These are phyloP conservation scores for Diceros bicornis DNA, from an alignment of 2,797 vertebrate species.

Conservation along the genomic window DNA sequence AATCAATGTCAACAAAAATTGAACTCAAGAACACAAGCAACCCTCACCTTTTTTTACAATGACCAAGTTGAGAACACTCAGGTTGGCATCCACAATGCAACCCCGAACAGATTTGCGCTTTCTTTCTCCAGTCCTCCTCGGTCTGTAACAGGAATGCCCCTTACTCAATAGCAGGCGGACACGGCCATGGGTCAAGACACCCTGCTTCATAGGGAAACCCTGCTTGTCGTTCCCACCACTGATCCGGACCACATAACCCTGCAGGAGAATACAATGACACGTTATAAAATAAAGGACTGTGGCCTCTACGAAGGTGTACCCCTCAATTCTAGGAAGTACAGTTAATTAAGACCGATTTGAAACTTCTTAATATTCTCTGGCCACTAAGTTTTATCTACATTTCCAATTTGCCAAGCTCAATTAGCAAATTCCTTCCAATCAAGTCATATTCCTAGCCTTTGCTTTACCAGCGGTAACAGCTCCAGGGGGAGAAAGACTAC, in stretches of 20 bases:
- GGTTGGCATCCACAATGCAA: slow-evolving; percentile 98
- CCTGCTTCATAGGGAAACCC: slow-evolving; percentile 99
- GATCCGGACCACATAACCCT: slow-evolving; percentile 99
- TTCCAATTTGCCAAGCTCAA: background rate
- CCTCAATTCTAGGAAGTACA: background rate
- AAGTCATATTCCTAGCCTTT: background rate
- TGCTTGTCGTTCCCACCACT: slow-evolving; percentile 99
- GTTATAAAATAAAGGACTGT: background rate
- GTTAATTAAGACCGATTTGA: background rate
- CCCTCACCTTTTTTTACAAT: slow-evolving; percentile 97
- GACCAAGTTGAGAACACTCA: slow-evolving; percentile 98
- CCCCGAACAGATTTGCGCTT: slow-evolving; percentile 99
- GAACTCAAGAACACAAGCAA: background rate
- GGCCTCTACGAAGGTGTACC: background rate
- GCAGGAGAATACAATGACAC: accelerated
- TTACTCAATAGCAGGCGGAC: slow-evolving; percentile 98
- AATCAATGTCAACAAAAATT: background rate
- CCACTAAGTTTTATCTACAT: background rate
- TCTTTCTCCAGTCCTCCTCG: slow-evolving; percentile 97
- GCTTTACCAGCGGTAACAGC: background rate
- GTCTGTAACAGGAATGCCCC: slow-evolving; percentile 98
- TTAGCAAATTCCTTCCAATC: background rate
- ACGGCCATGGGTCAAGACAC: slow-evolving; percentile 96
- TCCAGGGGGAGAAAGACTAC: background rate
- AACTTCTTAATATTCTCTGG: background rate